Conservation (phyloP, 2,888 invertebrate species). For the Oligia latruncula region DNA sequence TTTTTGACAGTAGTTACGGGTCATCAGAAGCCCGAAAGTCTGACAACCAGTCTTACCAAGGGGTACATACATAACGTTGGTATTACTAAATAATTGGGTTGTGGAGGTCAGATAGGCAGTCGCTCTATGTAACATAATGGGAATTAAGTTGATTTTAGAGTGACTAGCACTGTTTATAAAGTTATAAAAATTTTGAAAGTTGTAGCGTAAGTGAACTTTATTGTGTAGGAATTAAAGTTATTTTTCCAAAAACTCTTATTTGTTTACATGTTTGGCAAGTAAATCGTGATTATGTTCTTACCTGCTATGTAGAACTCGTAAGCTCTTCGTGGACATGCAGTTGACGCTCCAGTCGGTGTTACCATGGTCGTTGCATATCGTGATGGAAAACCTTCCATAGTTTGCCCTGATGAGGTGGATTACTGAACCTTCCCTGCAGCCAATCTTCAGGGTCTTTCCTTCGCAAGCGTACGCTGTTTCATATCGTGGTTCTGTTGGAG, state of each 20-base stretch:
- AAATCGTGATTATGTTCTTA: conserved; percentile 75
- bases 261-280: too few species aligned
- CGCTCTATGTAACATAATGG: too few species aligned
- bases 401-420: conserved; percentile 98
- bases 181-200: too few species aligned
- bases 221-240: too few species aligned
- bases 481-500: conserved; percentile 93
- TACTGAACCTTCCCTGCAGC: conserved; percentile 96
- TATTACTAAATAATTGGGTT: too few species aligned
- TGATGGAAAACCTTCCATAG: conserved; percentile 98
- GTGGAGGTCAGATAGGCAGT: too few species aligned
- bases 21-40: background rate
- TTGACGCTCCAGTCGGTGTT: conserved; percentile 99
- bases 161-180: too few species aligned
- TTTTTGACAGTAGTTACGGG: background rate
- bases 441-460: conserved; percentile 96
- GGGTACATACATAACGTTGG: too few species aligned
- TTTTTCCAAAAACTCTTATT: too few species aligned
- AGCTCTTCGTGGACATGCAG: conserved; percentile 97
- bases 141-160: too few species aligned
- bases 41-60: too few species aligned
- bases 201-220: too few species aligned
- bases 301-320: conserved; percentile 96
- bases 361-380: conserved; percentile 98
- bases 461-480: conserved; percentile 98